Evolutionary conservation across 2,113 vertebrate species (phyloP).

Genomic region (Otolemur garnettii): DNA sequence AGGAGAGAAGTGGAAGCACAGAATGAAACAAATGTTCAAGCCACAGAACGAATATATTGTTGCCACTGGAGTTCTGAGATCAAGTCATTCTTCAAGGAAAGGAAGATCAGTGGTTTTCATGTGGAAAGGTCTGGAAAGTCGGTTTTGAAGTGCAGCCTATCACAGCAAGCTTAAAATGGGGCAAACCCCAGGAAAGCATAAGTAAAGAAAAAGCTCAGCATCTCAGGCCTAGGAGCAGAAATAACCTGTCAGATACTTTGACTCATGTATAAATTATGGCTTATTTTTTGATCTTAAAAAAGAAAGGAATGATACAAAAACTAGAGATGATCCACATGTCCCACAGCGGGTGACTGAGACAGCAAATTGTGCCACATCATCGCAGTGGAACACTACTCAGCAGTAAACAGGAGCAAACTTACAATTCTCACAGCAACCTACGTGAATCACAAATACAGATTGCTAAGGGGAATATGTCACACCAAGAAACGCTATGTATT

Average conservation of each 20-base stretch:
- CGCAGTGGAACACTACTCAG: background rate
- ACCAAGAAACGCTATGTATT: background rate
- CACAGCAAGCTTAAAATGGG: background rate
- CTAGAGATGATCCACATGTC: background rate
- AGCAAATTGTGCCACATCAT: background rate
- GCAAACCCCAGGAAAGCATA: background rate
- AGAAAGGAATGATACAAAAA: background rate
- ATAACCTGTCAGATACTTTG: background rate
- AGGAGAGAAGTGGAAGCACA: background rate
- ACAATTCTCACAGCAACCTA: background rate
- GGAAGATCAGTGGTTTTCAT: background rate
- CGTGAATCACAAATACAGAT: background rate
- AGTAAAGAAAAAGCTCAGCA: background rate
- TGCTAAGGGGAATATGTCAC: background rate
- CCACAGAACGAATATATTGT: background rate
- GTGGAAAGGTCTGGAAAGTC: background rate
- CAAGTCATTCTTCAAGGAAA: background rate
- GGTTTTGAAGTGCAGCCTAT: background rate
- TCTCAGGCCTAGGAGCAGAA: background rate
- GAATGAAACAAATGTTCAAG: background rate
- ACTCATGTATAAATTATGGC: background rate
- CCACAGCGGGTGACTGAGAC: background rate
- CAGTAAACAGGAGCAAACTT: background rate
- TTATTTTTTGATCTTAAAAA: slow-evolving; percentile 6
- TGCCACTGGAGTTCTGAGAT: background rate